These are phyloP conservation scores for Sander vitreus DNA, from an alignment of 2,113 vertebrate species.

Conservation along the genomic window DNA sequence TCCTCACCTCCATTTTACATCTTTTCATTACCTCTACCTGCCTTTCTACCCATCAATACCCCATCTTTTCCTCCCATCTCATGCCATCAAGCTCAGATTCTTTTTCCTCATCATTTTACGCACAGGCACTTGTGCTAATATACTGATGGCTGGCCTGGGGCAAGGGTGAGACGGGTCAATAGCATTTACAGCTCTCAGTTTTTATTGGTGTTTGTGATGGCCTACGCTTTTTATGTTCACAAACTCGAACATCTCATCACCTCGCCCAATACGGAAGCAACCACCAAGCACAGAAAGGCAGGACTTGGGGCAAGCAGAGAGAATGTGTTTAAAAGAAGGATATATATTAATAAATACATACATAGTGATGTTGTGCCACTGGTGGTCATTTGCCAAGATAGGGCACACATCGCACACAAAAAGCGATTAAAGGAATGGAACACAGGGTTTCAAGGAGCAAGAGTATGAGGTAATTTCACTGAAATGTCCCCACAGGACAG, in stretches of 20 bases:
- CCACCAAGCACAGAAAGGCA: slow-evolving; percentile 27
- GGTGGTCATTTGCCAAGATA: slow-evolving; percentile 25
- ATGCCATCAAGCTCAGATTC: slow-evolving; percentile 55
- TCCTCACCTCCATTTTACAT: slow-evolving; percentile 12
- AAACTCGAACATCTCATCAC: slow-evolving; percentile 57
- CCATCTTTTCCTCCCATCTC: slow-evolving; percentile 13
- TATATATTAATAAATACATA: slow-evolving; percentile 37
- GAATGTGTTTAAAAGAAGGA: slow-evolving; percentile 31
- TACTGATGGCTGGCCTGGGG: slow-evolving; percentile 57
- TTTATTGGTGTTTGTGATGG: slow-evolving; percentile 60
- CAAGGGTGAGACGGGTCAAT: slow-evolving; percentile 30
- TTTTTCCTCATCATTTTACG: slow-evolving; percentile 26
- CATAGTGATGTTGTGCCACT: neutral
- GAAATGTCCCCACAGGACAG: slow-evolving; percentile 46
- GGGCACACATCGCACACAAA: slow-evolving; percentile 15
- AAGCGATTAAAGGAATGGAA: slow-evolving; percentile 31
- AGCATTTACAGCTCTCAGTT: slow-evolving; percentile 44
- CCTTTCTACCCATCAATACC: neutral
- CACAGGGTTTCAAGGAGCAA: slow-evolving; percentile 11
- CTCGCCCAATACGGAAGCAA: slow-evolving; percentile 37
- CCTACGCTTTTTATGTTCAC: slow-evolving; percentile 40
- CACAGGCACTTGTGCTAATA: slow-evolving; percentile 48
- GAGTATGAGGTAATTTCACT: slow-evolving; percentile 47
- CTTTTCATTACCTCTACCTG: slow-evolving; percentile 34
- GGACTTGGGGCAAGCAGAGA: neutral